These are phyloP conservation scores for Salmo trutta DNA, from an alignment of 2,797 vertebrate species.

Conservation along the genomic window DNA sequence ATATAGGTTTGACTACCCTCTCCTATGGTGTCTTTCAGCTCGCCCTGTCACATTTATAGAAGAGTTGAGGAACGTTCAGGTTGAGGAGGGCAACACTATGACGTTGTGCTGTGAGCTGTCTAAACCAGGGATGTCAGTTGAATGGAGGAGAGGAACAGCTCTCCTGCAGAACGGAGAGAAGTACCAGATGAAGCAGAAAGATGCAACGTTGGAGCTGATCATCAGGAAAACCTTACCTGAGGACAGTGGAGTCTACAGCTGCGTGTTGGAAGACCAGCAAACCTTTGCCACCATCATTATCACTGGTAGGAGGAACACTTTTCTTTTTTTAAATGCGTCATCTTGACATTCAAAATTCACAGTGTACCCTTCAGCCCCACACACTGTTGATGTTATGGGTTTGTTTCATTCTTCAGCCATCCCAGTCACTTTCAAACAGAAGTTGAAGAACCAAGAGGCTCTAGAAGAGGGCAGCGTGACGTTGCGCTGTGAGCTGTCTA, in stretches of 20 bases:
- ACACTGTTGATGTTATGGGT: background rate
- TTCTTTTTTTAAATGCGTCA: background rate
- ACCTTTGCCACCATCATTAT: conserved; percentile 74
- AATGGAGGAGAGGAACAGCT: conserved; percentile 77
- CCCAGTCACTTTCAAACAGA: conserved; percentile 80
- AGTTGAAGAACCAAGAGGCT: conserved; percentile 78
- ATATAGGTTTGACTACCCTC: background rate
- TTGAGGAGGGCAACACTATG: conserved; percentile 72
- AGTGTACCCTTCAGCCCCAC: too few species aligned
- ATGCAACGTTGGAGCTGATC: conserved; percentile 62
- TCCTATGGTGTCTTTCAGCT: conserved; percentile 52
- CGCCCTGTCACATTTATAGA: conserved; percentile 77
- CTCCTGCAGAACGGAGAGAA: conserved; percentile 60
- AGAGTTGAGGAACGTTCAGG: conserved; percentile 73
- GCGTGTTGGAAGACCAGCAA: conserved; percentile 74
- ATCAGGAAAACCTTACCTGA: conserved; percentile 74
- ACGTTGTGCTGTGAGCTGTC: conserved; percentile 77
- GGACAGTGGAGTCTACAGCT: conserved; percentile 79
- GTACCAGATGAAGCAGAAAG: conserved; percentile 75
- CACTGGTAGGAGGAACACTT: conserved; percentile 69
- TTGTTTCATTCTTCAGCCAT: conserved; percentile 66
- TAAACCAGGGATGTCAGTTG: conserved; percentile 55
- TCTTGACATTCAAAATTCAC: background rate
- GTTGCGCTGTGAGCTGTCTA: conserved; percentile 82
- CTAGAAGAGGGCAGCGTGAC: conserved; percentile 70